Evolutionary conservation across 2,888 invertebrate genomes (phyloP), one percentile per base, ranked within the genome.

Genomic region (Lasius fuliginosus): DNA sequence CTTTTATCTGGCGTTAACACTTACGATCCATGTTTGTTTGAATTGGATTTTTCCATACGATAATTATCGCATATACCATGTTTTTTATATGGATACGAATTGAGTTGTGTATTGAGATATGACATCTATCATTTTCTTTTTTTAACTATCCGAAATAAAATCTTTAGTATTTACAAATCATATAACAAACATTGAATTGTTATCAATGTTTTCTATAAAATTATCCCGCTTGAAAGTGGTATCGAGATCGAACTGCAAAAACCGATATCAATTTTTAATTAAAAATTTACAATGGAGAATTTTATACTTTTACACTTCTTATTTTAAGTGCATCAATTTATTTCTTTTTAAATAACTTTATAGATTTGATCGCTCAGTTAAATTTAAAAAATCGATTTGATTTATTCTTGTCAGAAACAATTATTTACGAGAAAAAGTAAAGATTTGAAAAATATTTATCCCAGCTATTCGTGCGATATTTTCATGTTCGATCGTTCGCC

Each of bases 401-500:
- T 36, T 15, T 42, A 36, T 1, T 74, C 30, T 49, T 46, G 11
- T 42, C 6, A 30, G 18, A 42, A 42, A 12, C 30, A 42, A 40
- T 23, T 23, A 36, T 68, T 23, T 68, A 11, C 9, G 12, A 69
- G 18, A 36, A 71, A 71, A 15, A 6, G 2, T 49, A 1, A 9
- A 18, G 12, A 81, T 49, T 46, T 9, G 36, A 6, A 46, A 36
- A 69, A 79, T 69, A 46, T 79, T 79, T 69, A 46, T 46, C 12
- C 42, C 18, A 76, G 12, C 3, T 36, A 27, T 40, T 23, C 12
- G 1, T 18, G 18, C 12, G n/a, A 46, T 79, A 46, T 71, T 85
- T 87, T 83, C 75, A 69, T 74, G 65, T 67, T 58, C 68, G 62
- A 81, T 69, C 53, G 58, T 69, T 27, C 6, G 62, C 30, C 53